Percentiles rank a stretch among this genome's conserved stretches.
Conservation (phyloP, 1,140 invertebrate species). For the Calosoma granatense region DNA sequence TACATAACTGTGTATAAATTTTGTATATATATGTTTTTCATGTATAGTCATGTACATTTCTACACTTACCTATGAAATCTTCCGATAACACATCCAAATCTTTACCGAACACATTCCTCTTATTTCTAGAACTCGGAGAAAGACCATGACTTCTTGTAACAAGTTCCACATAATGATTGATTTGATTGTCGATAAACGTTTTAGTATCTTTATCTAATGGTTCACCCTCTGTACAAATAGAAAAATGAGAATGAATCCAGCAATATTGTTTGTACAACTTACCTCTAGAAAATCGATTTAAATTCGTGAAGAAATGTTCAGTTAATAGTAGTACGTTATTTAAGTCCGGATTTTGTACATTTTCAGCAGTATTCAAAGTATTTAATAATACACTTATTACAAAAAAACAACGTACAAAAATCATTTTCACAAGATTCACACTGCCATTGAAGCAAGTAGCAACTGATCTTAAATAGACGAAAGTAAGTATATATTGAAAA, state of each 20-base stretch:
- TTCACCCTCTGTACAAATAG: neutral
- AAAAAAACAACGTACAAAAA: no score
- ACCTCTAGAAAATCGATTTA: neutral
- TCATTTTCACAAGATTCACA: no score
- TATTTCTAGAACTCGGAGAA: neutral
- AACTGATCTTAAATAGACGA: no score
- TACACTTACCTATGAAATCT: neutral
- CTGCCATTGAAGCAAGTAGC: no score
- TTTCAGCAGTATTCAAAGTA: no score
- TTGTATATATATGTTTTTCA: no score
- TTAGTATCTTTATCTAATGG: neutral
- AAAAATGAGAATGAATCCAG: neutral
- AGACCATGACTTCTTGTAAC: neutral
- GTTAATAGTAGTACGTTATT: neutral
- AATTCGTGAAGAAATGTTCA: neutral
- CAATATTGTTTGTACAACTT: neutral
- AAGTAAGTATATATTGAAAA: no score
- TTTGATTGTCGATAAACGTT: neutral
- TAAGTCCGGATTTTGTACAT: neutral
- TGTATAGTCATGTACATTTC: no score
- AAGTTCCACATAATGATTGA: neutral
- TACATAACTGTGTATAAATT: no score
- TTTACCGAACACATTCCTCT: neutral
- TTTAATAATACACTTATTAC: no score
- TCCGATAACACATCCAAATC: neutral